phyloP scores from a whole-genome alignment of 2,113 vertebrate species.

The Ageneiosus marmoratus region DNA sequence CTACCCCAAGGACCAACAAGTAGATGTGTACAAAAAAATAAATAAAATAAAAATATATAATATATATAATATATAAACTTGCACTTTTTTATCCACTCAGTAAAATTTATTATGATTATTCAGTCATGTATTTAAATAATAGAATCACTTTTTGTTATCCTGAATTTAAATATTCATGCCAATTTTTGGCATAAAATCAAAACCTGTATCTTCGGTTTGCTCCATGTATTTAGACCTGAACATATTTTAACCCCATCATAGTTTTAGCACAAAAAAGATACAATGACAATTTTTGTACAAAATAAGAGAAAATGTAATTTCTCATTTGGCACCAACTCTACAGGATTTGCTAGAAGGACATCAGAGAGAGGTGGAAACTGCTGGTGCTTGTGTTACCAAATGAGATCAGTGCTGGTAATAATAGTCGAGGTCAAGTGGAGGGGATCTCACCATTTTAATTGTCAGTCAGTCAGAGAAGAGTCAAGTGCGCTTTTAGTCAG shows the following conservation, averaged over 20 bases:
- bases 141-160: not conserved
- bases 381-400: conserved; percentile 75
- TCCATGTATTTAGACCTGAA: not conserved
- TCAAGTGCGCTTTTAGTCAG: conserved; percentile 32
- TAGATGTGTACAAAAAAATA: no score
- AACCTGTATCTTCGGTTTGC: not conserved
- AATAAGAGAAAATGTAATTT: conserved; percentile 19
- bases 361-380: conserved; percentile 69
- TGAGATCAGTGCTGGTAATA: conserved; percentile 78
- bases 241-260: conserved; percentile 3
- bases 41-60: no score
- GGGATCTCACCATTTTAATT: conserved; percentile 70
- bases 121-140: not conserved
- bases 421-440: conserved; percentile 78
- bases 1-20: no score
- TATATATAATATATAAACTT: not conserved
- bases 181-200: not conserved
- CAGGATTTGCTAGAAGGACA: conserved; percentile 74
- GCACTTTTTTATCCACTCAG: not conserved
- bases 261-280: conserved; percentile 3
- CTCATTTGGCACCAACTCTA: conserved; percentile 65
- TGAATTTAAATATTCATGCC: not conserved
- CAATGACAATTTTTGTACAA: not conserved
- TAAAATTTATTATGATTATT: not conserved
- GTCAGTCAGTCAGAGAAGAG: conserved; percentile 65